Conservation (phyloP, 2,797 vertebrate genomes). For the Tadarida brasiliensis region DNA sequence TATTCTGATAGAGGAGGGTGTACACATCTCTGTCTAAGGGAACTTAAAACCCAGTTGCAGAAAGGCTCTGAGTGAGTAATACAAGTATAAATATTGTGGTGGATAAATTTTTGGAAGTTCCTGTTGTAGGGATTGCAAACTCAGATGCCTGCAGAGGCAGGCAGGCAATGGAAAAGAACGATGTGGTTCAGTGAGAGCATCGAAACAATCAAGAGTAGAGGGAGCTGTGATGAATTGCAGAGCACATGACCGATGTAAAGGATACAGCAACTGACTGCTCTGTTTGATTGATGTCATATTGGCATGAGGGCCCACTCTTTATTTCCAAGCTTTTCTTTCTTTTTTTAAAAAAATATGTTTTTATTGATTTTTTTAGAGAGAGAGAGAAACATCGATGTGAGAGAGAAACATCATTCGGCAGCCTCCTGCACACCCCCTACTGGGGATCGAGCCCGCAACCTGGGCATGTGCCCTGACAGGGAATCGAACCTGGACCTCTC, state of each 20-base stretch:
- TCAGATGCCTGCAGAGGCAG: neutral
- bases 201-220: neutral
- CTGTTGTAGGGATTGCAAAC: neutral
- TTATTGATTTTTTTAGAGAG: too few relatives aligned
- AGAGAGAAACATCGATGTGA: too few relatives aligned
- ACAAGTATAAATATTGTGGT: neutral
- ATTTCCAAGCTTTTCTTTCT: neutral
- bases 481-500: too few relatives aligned
- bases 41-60: neutral
- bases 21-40: neutral
- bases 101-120: neutral
- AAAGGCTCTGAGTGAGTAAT: neutral
- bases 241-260: neutral
- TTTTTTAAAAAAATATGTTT: too few relatives aligned
- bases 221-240: neutral
- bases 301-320: neutral
- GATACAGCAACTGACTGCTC: neutral
- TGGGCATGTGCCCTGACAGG: too few relatives aligned
- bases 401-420: too few relatives aligned
- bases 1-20: neutral
- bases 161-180: neutral
- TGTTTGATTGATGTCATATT: neutral
- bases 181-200: neutral
- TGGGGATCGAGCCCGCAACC: too few relatives aligned
- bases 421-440: too few relatives aligned